Evolutionary conservation across 1,140 invertebrate genomes (phyloP), one percentile per base, ranked within the genome.

Genomic region (Drosophila repleta): DNA sequence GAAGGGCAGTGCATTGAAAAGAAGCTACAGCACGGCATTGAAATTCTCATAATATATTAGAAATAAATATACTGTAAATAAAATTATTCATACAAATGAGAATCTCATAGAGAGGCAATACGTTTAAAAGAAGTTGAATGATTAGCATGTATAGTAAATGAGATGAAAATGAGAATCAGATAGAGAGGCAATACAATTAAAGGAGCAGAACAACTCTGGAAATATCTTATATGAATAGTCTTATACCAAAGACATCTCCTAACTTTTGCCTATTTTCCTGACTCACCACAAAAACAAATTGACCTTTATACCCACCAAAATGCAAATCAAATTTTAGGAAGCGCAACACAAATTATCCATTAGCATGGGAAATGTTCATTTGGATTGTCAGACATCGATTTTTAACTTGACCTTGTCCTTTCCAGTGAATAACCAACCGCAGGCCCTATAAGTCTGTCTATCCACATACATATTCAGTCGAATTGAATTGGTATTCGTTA

Each of bases 361-460:
- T 24, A 39, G 52, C 52, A 55, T 55, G 52, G 17, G 20, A 37
- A 55, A 39, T 39, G 35, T 43, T 57, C 21, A 18, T 57, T 57
- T 29, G 11, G 39, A 45, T 57, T 57, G 55, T 43, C 15, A 45
- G 24, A 39, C 55, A 57, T 57, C 55, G 55, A 57, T 45, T 57
- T 57, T 57, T 26, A 17, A 6, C 15, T 3, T 18, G 20, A 13
- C 39, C 55, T 39, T 57, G 55, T 24, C 24, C 43, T 29, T 43
- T 15, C 11, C 13, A 7, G 35, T 55, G 20, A 41, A 55, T 41
- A 35, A 10, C 32, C 15, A 37, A 4, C 20, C 32, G 17, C 39
- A 26, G 10, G n/a, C n/a, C 26, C 26, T 20, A 43, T 43, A 29
- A 17, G 4, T 21, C 20, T 17, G 18, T 53, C n/a, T 41, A 17